Base-by-base conservation (phyloP, 1,140 invertebrate genomes). In the Andrena cerasifolii region DNA sequence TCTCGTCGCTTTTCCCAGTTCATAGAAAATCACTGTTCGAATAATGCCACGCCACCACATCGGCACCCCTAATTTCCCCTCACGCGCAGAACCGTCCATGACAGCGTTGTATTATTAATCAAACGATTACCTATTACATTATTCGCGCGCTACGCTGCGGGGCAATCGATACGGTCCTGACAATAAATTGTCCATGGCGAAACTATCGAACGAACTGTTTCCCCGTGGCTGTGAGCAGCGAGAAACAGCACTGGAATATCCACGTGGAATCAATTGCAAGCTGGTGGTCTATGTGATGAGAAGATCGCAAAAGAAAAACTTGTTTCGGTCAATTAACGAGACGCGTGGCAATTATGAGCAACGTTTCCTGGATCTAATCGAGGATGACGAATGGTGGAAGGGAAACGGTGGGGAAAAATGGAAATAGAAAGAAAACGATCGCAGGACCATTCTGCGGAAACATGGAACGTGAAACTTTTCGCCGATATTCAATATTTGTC, bases 381-480 rank as follows among this genome's bases (percentile, higher is more conserved):
- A 33, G 49, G 67, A 61, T 36, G 31, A 3, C 12, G 58, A 47
- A 40, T n/a, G 40, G 18, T 40, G 51, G 28, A 31, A 10, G 8
- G 10, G 14, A 7, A 43, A 21, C 16, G 26, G 28, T 12, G 1
- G 8, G 26, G 16, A 36, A 59, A 53, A 67, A 40, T 24, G 45
- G 58, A 33, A 31, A 21, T 47, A 21, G 73, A 49, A 68, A 68
- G 36, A 49, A 63, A 53, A 31, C 26, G 63, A 31, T 78, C 40
- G 63, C 45, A 68, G 45, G 12, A 12, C 33, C 68, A 71, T 78
- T 83, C 59, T 49, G 63, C 71, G 59, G 67, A 56, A 56, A 59
- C 67, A 21, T 36, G 59, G 70, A 83, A 66, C 77, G 72, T 26
- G 77, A 59, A 61, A 78, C 68, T 76, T 74, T 74, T 61, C 8